Base-by-base conservation (phyloP, 2,113 vertebrate species). In the Myxocyprinus asiaticus region DNA sequence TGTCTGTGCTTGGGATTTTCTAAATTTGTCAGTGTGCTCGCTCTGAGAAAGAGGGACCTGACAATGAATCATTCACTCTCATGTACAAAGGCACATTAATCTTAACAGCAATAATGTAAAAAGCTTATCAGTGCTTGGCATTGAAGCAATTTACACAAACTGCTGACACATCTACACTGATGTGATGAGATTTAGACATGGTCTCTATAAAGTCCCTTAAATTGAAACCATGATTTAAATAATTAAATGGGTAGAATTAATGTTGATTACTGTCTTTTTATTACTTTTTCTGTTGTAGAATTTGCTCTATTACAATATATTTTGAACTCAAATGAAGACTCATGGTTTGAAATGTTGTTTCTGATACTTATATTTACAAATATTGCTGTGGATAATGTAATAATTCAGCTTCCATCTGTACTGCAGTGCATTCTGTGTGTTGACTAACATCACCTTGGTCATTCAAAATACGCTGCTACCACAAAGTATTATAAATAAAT, bases 81-180 rank as follows among this genome's bases (percentile, higher is more conserved):
- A 71, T 69, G 71, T 43, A 61, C 76, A 3, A 61, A 51, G 33
- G 4, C 72, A n/a, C 10, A 10, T 73, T 74, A 63, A 82, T 73
- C 63, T 77, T 50, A 3, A 55, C 51, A 82, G 63, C 59, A 79
- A 82, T 84, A 79, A 79, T 79, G 76, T 33, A 67, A 71, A 42
- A 47, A 67, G 45, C 53, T 73, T 58, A 73, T 61, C 73, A 53
- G 73, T 76, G 61, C 70, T 64, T 78, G 64, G 66, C 62, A 73
- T 55, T 69, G 63, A 53, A 47, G 50, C 50, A 71, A 62, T 70
- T 82, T 79, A 76, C 78, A 10, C 8, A 11, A 51, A 55, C 64
- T 67, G 56, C 64, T 55, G 9, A 66, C 47, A 81, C 44, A 33
- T 33, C 3, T 33, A 42, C 69, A 66, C 51, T 66, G 33, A 80